phyloP scores from a whole-genome alignment of 1,140 invertebrate genomes.

The Heliconius hermathena region DNA sequence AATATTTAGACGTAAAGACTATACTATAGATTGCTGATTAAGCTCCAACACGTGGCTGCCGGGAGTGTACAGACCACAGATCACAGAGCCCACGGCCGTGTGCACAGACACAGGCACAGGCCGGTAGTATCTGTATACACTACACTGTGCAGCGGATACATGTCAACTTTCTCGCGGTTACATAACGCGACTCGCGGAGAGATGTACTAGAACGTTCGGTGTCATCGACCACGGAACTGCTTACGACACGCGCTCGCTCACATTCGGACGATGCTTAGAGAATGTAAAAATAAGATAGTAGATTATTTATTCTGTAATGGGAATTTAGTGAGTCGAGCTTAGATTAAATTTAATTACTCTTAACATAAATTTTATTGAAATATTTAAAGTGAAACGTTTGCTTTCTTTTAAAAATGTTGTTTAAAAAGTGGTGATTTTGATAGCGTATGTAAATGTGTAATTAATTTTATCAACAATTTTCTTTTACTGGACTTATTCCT shows the following conservation, averaged over 20 bases:
- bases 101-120: not conserved
- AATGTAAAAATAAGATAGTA: constrained; percentile 45
- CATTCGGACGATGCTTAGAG: constrained; percentile 53
- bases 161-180: constrained; percentile 80
- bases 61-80: constrained; percentile 27
- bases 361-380: constrained; percentile 1
- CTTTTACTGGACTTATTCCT: not conserved
- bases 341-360: constrained; percentile 7
- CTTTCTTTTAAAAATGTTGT: not conserved
- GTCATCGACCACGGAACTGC: constrained; percentile 77
- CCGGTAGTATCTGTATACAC: not conserved
- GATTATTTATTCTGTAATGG: constrained; percentile 1
- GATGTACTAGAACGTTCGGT: constrained; percentile 78
- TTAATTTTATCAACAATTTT: not conserved
- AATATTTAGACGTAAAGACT: not conserved
- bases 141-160: constrained; percentile 44
- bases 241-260: constrained; percentile 69
- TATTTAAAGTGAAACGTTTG: constrained; percentile 9
- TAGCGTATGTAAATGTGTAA: not conserved
- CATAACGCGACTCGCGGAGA: constrained; percentile 66
- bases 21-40: not conserved
- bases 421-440: not conserved
- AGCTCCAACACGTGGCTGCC: constrained; percentile 37
- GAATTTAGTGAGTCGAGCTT: not conserved
- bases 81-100: not conserved